Base-by-base conservation (phyloP, 2,113 vertebrate species). In the Albula goreensis region DNA sequence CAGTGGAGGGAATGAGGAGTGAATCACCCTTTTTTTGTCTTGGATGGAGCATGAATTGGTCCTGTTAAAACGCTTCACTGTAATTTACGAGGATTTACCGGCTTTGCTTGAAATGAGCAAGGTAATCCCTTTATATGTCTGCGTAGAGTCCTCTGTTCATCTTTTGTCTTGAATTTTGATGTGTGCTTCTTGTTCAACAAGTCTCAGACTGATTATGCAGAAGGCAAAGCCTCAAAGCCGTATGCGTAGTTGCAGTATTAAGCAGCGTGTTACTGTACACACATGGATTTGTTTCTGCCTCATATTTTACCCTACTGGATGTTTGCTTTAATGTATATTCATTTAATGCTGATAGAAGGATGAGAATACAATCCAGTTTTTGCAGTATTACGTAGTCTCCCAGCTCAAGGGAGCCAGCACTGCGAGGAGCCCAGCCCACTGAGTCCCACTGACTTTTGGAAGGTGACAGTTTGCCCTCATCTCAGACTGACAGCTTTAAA, bases 91-190 rank as follows among this genome's bases (percentile, higher is more conserved):
- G 7, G 70, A n/a, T 8, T 74, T 0, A 74, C 5, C 5, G 8
- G n/a, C 80, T 82, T 82, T 82, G 80, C 13, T 82, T 56, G 5
- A 74, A 74, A 74, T 74, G 70, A 31, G n/a, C n/a, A 74, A 74
- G 5, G n/a, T 66, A 74, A 74, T 74, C n/a, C 70, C n/a, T 74
- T 74, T 31, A n/a, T 74, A 74, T 74, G n/a, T 74, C 70, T 22
- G 22, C n/a, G n/a, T 22, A 74, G 31, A 74, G 70, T 5, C 8
- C 70, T 74, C 70, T 31, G 70, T 74, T 31, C 70, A 31, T 74
- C 70, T 25, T 1, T 31, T 74, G 22, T 74, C n/a, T 74, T 2
- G 31, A 41, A 31, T 74, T 74, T 25, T n/a, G 8, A 9, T 70
- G 63, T n/a, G 63, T 22, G 0, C 70, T 31, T 74, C 70, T 74